Base-by-base conservation (phyloP, 2,113 vertebrate species). In the Zapornia atra region DNA sequence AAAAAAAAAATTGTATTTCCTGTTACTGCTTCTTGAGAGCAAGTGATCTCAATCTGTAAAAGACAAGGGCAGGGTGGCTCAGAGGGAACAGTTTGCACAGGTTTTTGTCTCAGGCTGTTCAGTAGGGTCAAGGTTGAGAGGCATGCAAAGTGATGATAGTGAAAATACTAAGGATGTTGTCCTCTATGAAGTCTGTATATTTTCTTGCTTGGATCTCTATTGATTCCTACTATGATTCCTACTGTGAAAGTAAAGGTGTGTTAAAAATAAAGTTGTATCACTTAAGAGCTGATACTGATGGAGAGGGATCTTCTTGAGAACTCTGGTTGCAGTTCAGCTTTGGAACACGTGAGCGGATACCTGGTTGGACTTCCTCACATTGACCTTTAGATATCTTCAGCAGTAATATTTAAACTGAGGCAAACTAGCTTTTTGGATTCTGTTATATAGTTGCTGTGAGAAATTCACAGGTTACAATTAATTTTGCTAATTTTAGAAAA, bases 401-500 rank as follows among this genome's bases (percentile, higher is more conserved):
- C 61, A 82, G 44, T 31, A 92, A 19, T 28, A 90, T 14, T 87
- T 88, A 90, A 87, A 85, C 7, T 12, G 33, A 87, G 48, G 21
- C 33, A 90, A 82, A 89, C 10, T 28, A 71, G 36, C 34, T 44
- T 83, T 64, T 54, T 48, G 61, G 64, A 86, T 53, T 56, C 31
- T 22, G 79, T 20, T 82, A 13, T 34, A 36, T 16, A 91, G 36
- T 28, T 71, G 15, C 33, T 60, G 24, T 84, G 51, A 91, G 36
- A 70, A 78, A 68, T 71, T 75, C 2, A 71, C 18, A 90, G 38
- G 11, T 70, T 40, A 25, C 19, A 66, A 63, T 60, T 59, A 61
- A 81, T 85, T 82, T 82, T 85, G n/a, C 29, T 34, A 21, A 44
- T 92, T 93, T 92, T 92, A 90, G 48, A 75, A 53, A n/a, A 92